Conservation (phyloP, 2,888 invertebrate species). For the Heteromurus nitidus region DNA sequence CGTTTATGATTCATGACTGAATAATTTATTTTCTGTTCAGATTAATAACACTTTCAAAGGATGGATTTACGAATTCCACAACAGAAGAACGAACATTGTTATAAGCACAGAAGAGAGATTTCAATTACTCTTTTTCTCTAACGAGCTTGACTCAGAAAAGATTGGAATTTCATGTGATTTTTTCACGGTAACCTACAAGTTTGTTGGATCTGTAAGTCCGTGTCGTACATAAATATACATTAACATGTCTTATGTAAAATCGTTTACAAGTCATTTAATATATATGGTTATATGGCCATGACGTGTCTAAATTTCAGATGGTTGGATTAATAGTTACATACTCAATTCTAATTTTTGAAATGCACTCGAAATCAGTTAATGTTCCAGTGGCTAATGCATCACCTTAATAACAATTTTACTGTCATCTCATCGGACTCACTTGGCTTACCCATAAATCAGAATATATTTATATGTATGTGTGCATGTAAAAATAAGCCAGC, state of each 20-base stretch:
- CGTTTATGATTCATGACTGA: no score
- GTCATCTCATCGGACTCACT: background rate
- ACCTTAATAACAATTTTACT: background rate
- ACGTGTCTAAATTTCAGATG: background rate
- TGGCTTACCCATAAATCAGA: no score
- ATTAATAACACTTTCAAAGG: background rate
- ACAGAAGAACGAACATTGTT: background rate
- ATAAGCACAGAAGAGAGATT: background rate
- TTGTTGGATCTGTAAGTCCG: background rate
- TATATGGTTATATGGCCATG: background rate
- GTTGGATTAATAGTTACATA: background rate
- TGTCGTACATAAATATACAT: background rate
- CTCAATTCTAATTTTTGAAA: background rate
- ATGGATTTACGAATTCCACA: background rate
- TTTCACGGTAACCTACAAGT: slow-evolving; percentile 4
- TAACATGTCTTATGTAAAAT: background rate
- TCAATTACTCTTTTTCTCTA: background rate
- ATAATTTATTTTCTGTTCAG: background rate
- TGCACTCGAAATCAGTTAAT: background rate
- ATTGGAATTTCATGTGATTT: background rate
- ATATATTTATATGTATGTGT: no score
- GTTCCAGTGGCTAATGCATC: background rate
- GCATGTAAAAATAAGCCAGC: no score
- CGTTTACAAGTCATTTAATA: background rate
- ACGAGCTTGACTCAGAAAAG: background rate